A percentile compares a stretch with the other conserved stretches of the same genome.
Evolutionary conservation across 2,797 vertebrate genomes (phyloP).

Genomic region (Acrossocheilus fasciatus): DNA sequence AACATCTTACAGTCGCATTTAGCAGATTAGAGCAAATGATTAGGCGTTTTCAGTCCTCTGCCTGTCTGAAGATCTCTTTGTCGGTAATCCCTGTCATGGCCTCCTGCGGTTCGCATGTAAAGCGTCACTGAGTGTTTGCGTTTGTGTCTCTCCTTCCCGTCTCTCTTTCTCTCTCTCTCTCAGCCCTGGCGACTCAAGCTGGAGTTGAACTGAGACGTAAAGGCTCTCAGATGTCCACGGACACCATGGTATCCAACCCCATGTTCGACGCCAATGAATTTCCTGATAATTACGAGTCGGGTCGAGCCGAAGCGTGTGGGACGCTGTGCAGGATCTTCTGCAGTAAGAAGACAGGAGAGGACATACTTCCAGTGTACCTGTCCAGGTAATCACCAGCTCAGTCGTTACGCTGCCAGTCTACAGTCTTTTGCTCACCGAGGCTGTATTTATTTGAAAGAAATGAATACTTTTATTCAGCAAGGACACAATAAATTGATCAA

Average conservation of each 20-base stretch:
- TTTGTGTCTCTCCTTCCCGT: slow-evolving; percentile 15
- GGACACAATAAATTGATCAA: background rate
- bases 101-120: background rate
- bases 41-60: background rate
- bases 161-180: slow-evolving; percentile 68
- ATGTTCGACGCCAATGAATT: slow-evolving; percentile 87
- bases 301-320: slow-evolving; percentile 92
- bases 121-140: slow-evolving; percentile 36
- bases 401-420: background rate
- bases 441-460: background rate
- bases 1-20: background rate
- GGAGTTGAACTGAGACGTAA: slow-evolving; percentile 87
- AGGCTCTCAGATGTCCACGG: slow-evolving; percentile 89
- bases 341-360: slow-evolving; percentile 95
- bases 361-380: slow-evolving; percentile 90
- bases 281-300: slow-evolving; percentile 91
- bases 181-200: slow-evolving; percentile 87
- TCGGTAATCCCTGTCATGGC: slow-evolving; percentile 59
- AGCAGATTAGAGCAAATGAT: background rate
- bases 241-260: slow-evolving; percentile 87
- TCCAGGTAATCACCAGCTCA: slow-evolving; percentile 81
- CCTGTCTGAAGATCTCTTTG: slow-evolving; percentile 59
- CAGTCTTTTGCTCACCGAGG: background rate
- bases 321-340: slow-evolving; percentile 94
- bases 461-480: background rate